A percentile compares a stretch with the other conserved stretches of the same genome.
Evolutionary conservation across 2,888 invertebrate genomes (phyloP).

Genomic region (Stenichneumon culpator): DNA sequence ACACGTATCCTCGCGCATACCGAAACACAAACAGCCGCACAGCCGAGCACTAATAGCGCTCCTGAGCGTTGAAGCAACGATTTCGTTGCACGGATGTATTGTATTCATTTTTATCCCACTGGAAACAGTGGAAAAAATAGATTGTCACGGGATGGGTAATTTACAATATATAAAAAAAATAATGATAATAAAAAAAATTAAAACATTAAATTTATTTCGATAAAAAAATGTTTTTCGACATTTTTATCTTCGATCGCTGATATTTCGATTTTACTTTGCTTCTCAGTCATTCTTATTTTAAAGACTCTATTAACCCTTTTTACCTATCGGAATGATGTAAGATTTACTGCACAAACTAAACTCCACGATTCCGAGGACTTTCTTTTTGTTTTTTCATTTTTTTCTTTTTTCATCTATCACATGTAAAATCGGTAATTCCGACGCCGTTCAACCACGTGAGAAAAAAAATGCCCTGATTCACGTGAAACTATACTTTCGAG

Average conservation of each 20-base stretch:
- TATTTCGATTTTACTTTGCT: neutral
- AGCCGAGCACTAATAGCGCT: neutral
- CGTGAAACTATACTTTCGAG: too few species aligned
- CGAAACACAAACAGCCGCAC: neutral
- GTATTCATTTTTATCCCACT: neutral
- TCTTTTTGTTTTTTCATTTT: neutral
- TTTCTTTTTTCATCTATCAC: too few species aligned
- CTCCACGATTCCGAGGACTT: neutral
- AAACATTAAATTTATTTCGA: neutral
- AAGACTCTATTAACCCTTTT: neutral
- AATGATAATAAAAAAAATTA: neutral
- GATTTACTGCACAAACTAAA: neutral
- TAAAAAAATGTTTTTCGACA: neutral
- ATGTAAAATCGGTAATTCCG: too few species aligned
- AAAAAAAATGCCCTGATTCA: too few species aligned
- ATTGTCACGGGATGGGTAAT: neutral
- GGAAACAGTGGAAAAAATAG: neutral
- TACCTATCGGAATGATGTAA: neutral
- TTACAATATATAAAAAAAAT: neutral
- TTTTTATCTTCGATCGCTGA: neutral
- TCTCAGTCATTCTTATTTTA: neutral
- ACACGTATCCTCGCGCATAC: constrained; percentile 39
- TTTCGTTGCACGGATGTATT: neutral
- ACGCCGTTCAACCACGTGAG: too few species aligned
- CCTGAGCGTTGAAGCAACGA: neutral